Evolutionary conservation across 1,140 invertebrate genomes (phyloP), one percentile per base, ranked within the genome.

Genomic region (Lanistes nyassanus): DNA sequence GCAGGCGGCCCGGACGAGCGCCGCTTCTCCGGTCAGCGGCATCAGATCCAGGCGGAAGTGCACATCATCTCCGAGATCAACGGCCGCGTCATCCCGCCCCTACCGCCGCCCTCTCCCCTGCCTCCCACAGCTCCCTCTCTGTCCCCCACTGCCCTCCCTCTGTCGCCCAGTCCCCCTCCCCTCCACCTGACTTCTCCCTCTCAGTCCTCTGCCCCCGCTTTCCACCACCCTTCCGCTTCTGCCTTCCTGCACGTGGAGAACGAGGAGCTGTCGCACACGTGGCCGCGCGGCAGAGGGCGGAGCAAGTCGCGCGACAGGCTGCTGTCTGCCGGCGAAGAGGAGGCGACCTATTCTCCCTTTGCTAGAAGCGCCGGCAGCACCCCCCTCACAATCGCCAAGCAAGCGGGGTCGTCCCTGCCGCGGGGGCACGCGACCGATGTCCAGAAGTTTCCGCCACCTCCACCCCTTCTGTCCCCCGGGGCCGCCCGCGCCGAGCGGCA

Each of bases 31-130:
- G 70, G 70, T 6, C 55, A 72, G n/a, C 67, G 29, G 39, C 67
- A 69, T 9, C 70, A 72, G 37, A 60, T 72, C 36, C 53, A 72
- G 70, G 70, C 70, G 21, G 70, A 72, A 37, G 29, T 72, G 21
- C 70, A 72, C 70, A 55, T 72, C 70, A 72, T 72, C 37, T 72
- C 70, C 2, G 70, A 72, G 34, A 36, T 37, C 70, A 58, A 39
- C 55, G 55, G 56, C 11, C 34, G 55, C 4, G 11, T 37, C 9
- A 56, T 72, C 31, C 70, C 70, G n/a, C 70, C 70, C 29, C 55
- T 72, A 11, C 70, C 70, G 31, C 55, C 70, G n/a, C 3, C 70
- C 70, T 31, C 55, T 13, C 70, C 70, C 0, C 70, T 72, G 26
- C 6, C 37, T 4, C 70, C 70, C 21, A 3, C 69, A 9, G 26